Percentiles rank a stretch among this genome's conserved stretches.
These are phyloP conservation scores for Pipistrellus kuhlii DNA, from an alignment of 2,797 vertebrate species.

Conservation along the genomic window DNA sequence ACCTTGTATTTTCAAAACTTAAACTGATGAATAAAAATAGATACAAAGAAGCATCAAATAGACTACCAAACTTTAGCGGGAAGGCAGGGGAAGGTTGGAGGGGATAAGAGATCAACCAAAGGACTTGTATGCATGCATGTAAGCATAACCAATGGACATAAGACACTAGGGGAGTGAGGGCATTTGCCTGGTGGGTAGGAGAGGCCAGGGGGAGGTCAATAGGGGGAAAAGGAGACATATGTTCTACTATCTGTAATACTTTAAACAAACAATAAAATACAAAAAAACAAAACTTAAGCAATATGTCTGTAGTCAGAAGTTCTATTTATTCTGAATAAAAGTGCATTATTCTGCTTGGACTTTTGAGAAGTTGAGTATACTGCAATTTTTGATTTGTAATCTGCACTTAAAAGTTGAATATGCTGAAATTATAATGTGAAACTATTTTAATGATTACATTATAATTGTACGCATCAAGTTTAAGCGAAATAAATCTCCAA, in stretches of 20 bases:
- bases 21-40: background rate
- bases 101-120: too few relatives aligned
- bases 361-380: background rate
- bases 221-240: too few relatives aligned
- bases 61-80: too few relatives aligned
- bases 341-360: background rate
- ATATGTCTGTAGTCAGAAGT: background rate
- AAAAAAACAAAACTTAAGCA: background rate
- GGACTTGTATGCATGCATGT: too few relatives aligned
- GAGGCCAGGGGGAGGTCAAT: too few relatives aligned
- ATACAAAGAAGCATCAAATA: too few relatives aligned
- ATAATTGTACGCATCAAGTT: background rate
- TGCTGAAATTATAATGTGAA: background rate
- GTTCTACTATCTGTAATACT: too few relatives aligned
- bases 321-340: background rate
- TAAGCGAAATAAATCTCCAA: background rate
- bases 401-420: background rate
- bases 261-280: too few relatives aligned
- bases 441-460: background rate
- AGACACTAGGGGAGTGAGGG: too few relatives aligned
- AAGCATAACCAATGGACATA: too few relatives aligned
- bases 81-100: too few relatives aligned
- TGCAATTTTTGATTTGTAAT: background rate
- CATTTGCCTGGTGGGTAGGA: too few relatives aligned
- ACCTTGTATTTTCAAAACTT: background rate